Percentiles rank a stretch among this genome's conserved stretches.
These are phyloP conservation scores for Pyxicephalus adspersus DNA, from an alignment of 2,113 vertebrate species.

Conservation along the genomic window DNA sequence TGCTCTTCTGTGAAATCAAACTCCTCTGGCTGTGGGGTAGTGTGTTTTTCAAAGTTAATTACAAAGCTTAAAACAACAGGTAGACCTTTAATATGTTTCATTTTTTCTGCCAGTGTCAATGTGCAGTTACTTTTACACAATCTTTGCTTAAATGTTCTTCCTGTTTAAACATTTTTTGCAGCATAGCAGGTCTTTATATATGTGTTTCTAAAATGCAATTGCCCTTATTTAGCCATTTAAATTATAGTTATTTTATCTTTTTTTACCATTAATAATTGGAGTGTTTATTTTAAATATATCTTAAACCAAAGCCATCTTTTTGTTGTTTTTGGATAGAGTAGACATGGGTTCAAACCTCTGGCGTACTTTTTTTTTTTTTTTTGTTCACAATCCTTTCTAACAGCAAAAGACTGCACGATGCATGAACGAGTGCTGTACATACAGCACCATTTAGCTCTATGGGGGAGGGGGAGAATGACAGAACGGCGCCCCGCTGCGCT, in stretches of 20 bases:
- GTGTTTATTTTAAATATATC: too few species aligned
- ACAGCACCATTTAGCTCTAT: too few species aligned
- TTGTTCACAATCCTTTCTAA: too few species aligned
- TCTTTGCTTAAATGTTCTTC: neutral
- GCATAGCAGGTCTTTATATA: neutral
- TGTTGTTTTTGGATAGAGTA: too few species aligned
- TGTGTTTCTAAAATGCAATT: neutral
- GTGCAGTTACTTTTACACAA: neutral
- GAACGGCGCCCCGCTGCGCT: too few species aligned
- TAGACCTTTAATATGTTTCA: neutral
- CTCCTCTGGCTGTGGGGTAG: neutral
- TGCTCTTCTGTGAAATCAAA: conserved; percentile 7
- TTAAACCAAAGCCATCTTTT: too few species aligned
- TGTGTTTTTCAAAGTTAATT: conserved; percentile 11
- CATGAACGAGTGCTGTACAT: too few species aligned
- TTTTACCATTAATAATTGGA: neutral
- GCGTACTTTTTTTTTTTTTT: too few species aligned
- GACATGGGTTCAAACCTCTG: too few species aligned
- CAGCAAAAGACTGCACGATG: too few species aligned
- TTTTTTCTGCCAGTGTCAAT: conserved; percentile 29
- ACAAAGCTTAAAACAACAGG: neutral
- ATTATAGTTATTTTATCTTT: neutral
- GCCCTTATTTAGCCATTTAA: neutral
- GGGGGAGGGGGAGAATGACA: too few species aligned
- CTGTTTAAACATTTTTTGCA: neutral